A percentile compares a stretch with the other conserved stretches of the same genome.
phyloP scores from a whole-genome alignment of 2,797 vertebrate species.

The Novumbra hubbsi region DNA sequence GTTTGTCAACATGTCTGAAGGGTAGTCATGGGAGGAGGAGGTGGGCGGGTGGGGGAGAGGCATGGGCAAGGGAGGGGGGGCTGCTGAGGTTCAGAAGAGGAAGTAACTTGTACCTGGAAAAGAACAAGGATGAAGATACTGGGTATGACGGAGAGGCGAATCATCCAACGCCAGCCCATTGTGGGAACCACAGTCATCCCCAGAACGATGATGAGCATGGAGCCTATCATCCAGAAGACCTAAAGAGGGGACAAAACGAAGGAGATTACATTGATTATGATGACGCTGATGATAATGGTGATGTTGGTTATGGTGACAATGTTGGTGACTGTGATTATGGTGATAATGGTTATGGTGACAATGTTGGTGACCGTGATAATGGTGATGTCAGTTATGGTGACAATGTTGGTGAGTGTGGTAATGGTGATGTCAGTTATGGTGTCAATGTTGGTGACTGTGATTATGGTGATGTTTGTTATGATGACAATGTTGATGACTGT shows the following conservation, averaged over 20 bases:
- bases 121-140: slow-evolving; percentile 84
- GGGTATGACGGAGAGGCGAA: slow-evolving; percentile 85
- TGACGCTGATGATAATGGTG: neutral
- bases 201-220: slow-evolving; percentile 87
- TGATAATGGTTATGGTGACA: too few relatives aligned
- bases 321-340: too few relatives aligned
- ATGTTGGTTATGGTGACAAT: neutral
- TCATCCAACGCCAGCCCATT: slow-evolving; percentile 93
- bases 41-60: neutral
- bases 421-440: neutral
- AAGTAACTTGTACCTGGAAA: slow-evolving; percentile 78
- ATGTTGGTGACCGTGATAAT: too few relatives aligned
- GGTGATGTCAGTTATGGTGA: neutral
- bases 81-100: neutral
- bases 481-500: too few relatives aligned
- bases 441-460: too few relatives aligned
- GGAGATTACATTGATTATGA: neutral
- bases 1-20: neutral
- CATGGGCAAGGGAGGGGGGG: neutral
- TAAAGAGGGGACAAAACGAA: slow-evolving; percentile 44
- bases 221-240: slow-evolving; percentile 93
- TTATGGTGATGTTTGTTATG: too few relatives aligned
- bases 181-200: slow-evolving; percentile 85
- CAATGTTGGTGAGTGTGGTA: neutral
- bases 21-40: slow-evolving; percentile 12